Base-by-base conservation (phyloP, 92 coral and sea anemone species). In the Palythoa heliodiscus region DNA sequence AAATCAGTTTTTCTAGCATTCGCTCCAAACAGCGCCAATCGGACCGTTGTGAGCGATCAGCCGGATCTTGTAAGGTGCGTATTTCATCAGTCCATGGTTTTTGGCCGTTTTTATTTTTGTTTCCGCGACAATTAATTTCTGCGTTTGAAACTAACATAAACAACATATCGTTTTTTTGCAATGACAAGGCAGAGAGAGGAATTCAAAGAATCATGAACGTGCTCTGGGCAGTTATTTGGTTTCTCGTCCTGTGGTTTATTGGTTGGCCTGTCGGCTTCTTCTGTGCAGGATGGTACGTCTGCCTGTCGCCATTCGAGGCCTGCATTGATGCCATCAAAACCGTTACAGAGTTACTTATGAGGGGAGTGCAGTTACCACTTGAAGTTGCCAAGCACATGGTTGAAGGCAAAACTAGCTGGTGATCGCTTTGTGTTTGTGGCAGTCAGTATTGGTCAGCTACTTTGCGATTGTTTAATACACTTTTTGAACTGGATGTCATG, bases 271-370 rank as follows among this genome's bases (percentile, higher is more conserved):
- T 97, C 23, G 99, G 98, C 6, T 97, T 97, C 82, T 97, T 97
- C 90, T 97, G 99, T 69, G 98, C 99, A 5, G 90, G 99, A 48
- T 97, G 99, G 99, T 97, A 94, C 85, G 97, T 97, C 70, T 97
- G 99, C 72, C 84, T 95, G 52, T 97, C 99, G 17, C 99, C 99
- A 22, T 91, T 97, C 58, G 99, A 97, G 84, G 99, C 99, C 73
- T 97, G 99, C 58, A 83, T 97, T 12, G 97, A 91, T 14, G 99
- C 95, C 4, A 89, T 92, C 70, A 97, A 97, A 76, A 63, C 75
- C 3, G 55, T 93, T 24, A 94, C 99, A 1, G 99, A 97, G 80
- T 75, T 97, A n/a, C 87, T 97, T 1, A 97, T 97, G 99, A 93
- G 92, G 63, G 99, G 99, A 38, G 93, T 97, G 1, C 85, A 86